Evolutionary conservation across 2,797 vertebrate genomes (phyloP).

Genomic region (Dendrocincla tyrannina): DNA sequence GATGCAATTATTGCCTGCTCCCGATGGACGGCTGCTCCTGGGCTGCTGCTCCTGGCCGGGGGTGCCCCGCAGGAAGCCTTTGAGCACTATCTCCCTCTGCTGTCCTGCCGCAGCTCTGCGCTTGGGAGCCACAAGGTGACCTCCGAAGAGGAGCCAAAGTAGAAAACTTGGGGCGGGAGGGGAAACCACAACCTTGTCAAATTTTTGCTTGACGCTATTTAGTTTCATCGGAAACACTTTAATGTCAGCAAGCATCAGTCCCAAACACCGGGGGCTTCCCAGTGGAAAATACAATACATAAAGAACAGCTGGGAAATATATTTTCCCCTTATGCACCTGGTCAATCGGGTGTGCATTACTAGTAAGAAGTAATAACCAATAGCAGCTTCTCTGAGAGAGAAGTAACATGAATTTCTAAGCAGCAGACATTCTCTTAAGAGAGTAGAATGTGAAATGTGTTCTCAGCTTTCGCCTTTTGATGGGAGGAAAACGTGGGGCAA

Average conservation of each 20-base stretch:
- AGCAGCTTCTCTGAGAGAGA: not conserved
- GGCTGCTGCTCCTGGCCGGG: not conserved
- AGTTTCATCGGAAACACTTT: not conserved
- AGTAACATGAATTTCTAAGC: not conserved
- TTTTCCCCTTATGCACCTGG: not conserved
- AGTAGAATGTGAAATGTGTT: not conserved
- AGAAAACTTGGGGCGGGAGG: not conserved
- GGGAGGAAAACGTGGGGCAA: not conserved
- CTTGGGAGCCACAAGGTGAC: not conserved
- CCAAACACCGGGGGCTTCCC: not conserved
- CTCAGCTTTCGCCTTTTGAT: not conserved
- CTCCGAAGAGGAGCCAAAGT: fast-evolving
- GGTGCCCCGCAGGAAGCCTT: not conserved
- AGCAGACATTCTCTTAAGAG: not conserved
- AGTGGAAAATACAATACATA: not conserved
- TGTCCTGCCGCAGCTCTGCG: not conserved
- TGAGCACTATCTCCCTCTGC: constrained; percentile 52
- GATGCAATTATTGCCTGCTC: not conserved
- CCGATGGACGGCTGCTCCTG: not conserved
- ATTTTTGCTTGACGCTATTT: not conserved
- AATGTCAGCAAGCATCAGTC: not conserved
- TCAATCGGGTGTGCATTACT: not conserved
- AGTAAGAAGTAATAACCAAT: not conserved
- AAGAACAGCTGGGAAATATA: not conserved
- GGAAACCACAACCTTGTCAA: not conserved